phyloP scores from a whole-genome alignment of 2,113 vertebrate species.

The Patagioenas fasciata region DNA sequence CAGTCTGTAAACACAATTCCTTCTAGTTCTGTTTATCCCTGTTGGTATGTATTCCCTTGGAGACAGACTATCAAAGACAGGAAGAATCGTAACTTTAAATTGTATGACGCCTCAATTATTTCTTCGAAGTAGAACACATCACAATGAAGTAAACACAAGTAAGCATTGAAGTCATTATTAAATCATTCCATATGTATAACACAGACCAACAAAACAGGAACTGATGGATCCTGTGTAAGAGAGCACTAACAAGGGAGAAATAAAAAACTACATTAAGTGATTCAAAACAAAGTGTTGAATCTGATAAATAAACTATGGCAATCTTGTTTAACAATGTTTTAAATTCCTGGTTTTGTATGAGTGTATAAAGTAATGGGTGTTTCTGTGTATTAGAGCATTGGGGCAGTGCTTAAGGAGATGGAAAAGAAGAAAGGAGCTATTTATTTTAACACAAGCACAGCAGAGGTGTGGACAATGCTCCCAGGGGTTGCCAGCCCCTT shows the following conservation, averaged over 20 bases:
- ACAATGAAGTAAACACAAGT: not conserved
- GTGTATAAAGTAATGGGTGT: rapidly evolving
- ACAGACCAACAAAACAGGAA: not conserved
- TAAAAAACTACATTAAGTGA: not conserved
- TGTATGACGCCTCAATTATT: not conserved
- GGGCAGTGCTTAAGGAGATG: rapidly evolving
- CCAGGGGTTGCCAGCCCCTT: not conserved
- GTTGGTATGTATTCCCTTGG: not conserved
- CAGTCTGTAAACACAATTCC: conserved; percentile 9
- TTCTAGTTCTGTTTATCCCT: not conserved
- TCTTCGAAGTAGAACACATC: not conserved
- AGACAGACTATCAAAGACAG: not conserved
- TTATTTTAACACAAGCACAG: not conserved
- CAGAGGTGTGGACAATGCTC: rapidly evolving
- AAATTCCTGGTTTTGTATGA: not conserved
- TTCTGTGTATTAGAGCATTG: rapidly evolving
- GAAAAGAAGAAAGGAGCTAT: not conserved
- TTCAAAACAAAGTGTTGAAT: rapidly evolving
- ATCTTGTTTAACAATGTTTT: rapidly evolving
- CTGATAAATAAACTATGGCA: not conserved
- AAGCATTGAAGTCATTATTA: not conserved
- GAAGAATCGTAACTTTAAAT: not conserved
- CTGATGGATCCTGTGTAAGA: not conserved
- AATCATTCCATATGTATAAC: rapidly evolving
- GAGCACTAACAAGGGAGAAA: not conserved